Base-by-base conservation (phyloP, 2,797 vertebrate genomes). In the Sarcoramphus papa region DNA sequence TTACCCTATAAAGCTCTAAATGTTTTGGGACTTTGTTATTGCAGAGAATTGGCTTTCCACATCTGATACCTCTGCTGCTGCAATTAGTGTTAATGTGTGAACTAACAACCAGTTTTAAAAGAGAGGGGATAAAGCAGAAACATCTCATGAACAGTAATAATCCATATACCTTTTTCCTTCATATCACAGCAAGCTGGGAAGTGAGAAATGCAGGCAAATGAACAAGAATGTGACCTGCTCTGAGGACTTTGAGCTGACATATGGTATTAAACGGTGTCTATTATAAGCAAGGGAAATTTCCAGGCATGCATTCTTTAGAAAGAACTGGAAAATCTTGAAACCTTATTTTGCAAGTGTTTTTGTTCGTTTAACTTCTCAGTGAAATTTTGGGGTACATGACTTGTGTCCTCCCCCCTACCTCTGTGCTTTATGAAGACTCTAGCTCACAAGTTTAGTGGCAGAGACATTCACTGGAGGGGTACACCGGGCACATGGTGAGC, bases 21-120 rank as follows among this genome's bases (percentile, higher is more conserved):
- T 78, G 91, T 83, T 95, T 88, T 78, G 93, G 43, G 56, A 94
- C 80, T 85, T 48, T 0, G 12, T 76, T 88, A 79, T 59, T 78
- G 31, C 31, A 90, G 83, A 70, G 67, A 97, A 96, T 92, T 93
- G 64, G 41, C 53, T 95, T 95, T 91, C 85, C 68, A 77, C 50
- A 85, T 92, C 72, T 81, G 86, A 94, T 91, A 94, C 57, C 63
- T 86, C 69, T 89, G 50, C 72, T 93, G 67, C 78, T 65, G 86
- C 93, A 94, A 76, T 95, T 95, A 96, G 72, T 41, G 56, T 64
- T 92, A 97, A 95, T 80, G 84, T 37, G 24, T 60, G 75, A 96
- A 85, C 72, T 77, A 97, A 91, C 53, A 72, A 54, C 57, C n/a
- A 85, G 68, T 82, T 92, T 94, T 72, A 90, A 88, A 78, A 91